Percentiles rank a stretch among this genome's conserved stretches.
Evolutionary conservation across 37 sponge, comb jelly and placozoan genomes (phyloP).

Genomic region (Haliclona indistincta): DNA sequence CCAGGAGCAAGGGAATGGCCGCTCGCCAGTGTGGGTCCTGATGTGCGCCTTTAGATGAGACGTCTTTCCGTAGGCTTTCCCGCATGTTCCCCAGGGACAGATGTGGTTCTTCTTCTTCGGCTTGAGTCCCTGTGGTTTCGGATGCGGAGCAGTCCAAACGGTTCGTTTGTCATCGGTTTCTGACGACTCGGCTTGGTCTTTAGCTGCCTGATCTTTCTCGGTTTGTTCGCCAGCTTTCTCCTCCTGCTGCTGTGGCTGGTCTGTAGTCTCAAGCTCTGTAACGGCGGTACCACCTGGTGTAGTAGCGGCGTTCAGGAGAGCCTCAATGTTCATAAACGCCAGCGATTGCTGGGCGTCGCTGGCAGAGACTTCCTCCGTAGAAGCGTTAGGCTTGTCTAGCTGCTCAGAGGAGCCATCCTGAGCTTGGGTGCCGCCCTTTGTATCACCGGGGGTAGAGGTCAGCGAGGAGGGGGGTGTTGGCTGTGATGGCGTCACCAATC

Average conservation of each 20-base stretch:
- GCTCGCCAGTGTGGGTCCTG: constrained; percentile 97
- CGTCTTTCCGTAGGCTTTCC: constrained; percentile 96
- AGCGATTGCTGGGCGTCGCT: constrained; percentile 1
- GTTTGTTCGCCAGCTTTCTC: neutral
- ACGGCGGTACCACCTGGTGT: constrained; percentile 3
- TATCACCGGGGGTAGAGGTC: constrained; percentile 36
- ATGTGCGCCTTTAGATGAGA: constrained; percentile 99
- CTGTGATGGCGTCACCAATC: constrained; percentile 50
- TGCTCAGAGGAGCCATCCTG: neutral
- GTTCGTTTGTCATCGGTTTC: neutral
- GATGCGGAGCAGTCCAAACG: constrained; percentile 13
- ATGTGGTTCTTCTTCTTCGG: constrained; percentile 81
- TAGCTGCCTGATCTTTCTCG: too few relatives aligned
- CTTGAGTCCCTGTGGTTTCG: constrained; percentile 18
- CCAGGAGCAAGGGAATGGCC: constrained; percentile 97
- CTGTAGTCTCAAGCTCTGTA: neutral
- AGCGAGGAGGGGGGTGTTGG: constrained; percentile 62
- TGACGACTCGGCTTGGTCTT: neutral
- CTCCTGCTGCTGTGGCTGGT: neutral
- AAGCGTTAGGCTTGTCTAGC: too few relatives aligned
- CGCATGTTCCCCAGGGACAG: constrained; percentile 89
- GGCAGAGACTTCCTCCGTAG: neutral
- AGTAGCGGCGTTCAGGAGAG: constrained; percentile 73
- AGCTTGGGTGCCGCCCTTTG: neutral
- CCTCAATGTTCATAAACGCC: constrained; percentile 68